Evolutionary conservation across 2,113 vertebrate genomes (phyloP), one percentile per base, ranked within the genome.

Genomic region (Amphilophus citrinellus): DNA sequence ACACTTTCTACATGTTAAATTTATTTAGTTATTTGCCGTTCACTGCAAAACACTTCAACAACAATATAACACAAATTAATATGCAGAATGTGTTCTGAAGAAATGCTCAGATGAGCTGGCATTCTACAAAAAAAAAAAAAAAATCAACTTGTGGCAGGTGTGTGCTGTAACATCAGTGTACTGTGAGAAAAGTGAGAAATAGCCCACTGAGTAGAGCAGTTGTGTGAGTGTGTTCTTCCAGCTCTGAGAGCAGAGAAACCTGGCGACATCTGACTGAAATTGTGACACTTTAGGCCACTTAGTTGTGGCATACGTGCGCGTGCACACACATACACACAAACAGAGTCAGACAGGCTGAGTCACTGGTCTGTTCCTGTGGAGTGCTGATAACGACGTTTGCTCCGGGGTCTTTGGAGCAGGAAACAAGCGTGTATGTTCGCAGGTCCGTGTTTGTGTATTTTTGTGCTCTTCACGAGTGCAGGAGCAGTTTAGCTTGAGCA

Each of bases 351-450:
- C 85, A 77, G 89, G 68, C 86, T 92, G 88, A 92, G 90, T 91
- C 89, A 91, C 82, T 84, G 84, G 84, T 90, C 85, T 90, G 87
- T 81, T 93, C 81, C 89, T 93, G 93, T 87, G 80, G 85, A 92
- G 90, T 83, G 88, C 91, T 92, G 93, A 94, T 94, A 94, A 94
- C 93, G 81, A 62, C 42, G 56, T 84, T 88, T 84, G 87, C 90
- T 90, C 80, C 61, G 50, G 79, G 90, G 87, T 84, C 83, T 90
- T 81, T 84, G 82, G 85, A 86, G 82, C 77, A 89, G 18, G 71
- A 83, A 77, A 71, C 76, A 77, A 76, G 61, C 35, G 22, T 89
- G 84, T 68, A 44, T 66, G 32, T 68, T 59, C 50, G 58, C 76
- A 18, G 77, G 60, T 63, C 66, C 24, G 20, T 60, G 47, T 76